Evolutionary conservation across 1,140 invertebrate genomes (phyloP), one percentile per base, ranked within the genome.

Genomic region (Bombus soroeensis): DNA sequence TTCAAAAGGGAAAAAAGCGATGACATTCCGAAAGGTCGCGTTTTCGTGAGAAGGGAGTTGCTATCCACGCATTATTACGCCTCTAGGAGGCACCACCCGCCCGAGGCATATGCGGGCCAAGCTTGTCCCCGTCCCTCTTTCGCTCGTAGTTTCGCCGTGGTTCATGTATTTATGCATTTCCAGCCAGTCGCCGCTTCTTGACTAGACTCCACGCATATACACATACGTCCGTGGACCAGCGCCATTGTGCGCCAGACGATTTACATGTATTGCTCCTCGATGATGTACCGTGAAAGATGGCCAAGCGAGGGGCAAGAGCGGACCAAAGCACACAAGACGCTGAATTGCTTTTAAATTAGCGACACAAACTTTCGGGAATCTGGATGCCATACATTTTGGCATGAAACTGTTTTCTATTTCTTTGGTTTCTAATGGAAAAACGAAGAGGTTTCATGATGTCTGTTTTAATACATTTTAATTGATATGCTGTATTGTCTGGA

Each of bases 161-260:
- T 91, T 95, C 94, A 95, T 95, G 93, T 94, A 94, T 94, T 95
- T 95, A 94, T 95, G 94, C 93, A 94, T 94, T 95, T 94, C 81
- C 88, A 91, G 89, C 88, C 87, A 91, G 82, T 89, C 90, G 87
- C 83, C 68, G 89, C 83, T 89, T 89, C 91, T 92, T 89, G 83
- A 88, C 89, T 90, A 88, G 88, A 85, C 87, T 92, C 89, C 82
- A 32, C n/a, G 13, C n/a, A 32, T n/a, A 47, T 41, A 25, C 41
- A 34, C 77, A 22, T 32, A 32, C 18, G 10, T 2, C 1, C 9
- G 15, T 39, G 76, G 32, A 32, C 41, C 75, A 62, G 22, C 13
- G 37, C 70, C 59, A 85, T 81, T 81, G 84, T 75, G 37, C 43
- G 57, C 34, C 73, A 59, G 68, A 59, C 68, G 68, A 86, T 90